Base-by-base conservation (phyloP, 1,140 invertebrate genomes). In the Philopotamus ludificatus region DNA sequence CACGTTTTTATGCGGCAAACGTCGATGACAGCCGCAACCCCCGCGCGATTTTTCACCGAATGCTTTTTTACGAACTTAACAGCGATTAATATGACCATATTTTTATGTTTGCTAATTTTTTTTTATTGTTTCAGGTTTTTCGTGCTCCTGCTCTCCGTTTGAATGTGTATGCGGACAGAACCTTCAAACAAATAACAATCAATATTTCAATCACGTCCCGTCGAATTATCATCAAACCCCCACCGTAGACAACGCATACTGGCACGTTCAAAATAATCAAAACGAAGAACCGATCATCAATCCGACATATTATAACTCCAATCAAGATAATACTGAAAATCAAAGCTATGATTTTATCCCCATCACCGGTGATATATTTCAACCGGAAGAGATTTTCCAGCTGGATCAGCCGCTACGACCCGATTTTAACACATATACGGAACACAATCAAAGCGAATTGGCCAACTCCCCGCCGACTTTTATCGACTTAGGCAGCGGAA, bases 321-420 rank as follows among this genome's bases (percentile, higher is more conserved):
- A 62, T 28, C 64, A 65, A 49, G 50, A 66, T 15, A 47, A 58
- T 16, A 15, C 18, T n/a, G 60, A 65, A n/a, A 70, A 68, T 28
- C 65, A 66, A 49, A 68, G 75, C 18, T 78, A 77, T 41, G 81
- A 85, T 45, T 83, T 84, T 34, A 74, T 81, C 0, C 75, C 84
- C 1, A 83, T 86, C 50, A 78, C 81, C 0, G 81, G 83, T 7
- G 88, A 90, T 68, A 79, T 89, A n/a, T 89, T 90, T 72, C 87
- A 89, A 70, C 87, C 88, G 0, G 87, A 90, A 72, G 87, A 90
- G 74, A 89, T 90, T 49, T 91, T 90, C 72, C 88, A 90, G 73
- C 72, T 90, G 34, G 88, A 89, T 65, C 88, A 89, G 72, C 87
- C 88, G 0, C 79, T 89, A n/a, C 79, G 86, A 67, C 77, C 84